A percentile compares a stretch with the other conserved stretches of the same genome.
Conservation (phyloP, 2,888 invertebrate genomes). For the Troides oblongomaculatus region DNA sequence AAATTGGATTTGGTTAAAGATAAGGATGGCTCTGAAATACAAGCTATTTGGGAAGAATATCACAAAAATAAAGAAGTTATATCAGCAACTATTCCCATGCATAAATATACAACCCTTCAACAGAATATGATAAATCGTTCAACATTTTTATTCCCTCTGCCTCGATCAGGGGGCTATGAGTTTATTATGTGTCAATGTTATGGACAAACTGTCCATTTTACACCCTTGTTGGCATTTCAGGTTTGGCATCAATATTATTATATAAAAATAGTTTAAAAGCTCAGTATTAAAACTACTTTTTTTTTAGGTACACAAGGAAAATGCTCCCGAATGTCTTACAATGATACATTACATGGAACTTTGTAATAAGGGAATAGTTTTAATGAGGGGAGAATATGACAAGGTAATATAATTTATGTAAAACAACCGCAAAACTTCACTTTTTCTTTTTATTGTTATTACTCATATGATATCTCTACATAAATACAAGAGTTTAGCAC, state of each 20-base stretch:
- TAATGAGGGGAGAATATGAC: conserved; percentile 94
- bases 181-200: conserved; percentile 89
- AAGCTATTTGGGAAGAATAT: conserved; percentile 89
- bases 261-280: too few species aligned
- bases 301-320: conserved; percentile 87
- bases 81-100: conserved; percentile 84
- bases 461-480: too few species aligned
- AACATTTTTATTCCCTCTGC: conserved; percentile 89
- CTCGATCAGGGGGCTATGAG: conserved; percentile 91
- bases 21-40: conserved; percentile 85
- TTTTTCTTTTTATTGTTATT: too few species aligned
- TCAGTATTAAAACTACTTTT: neutral
- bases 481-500: too few species aligned
- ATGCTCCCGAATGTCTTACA: conserved; percentile 92
- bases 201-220: conserved; percentile 88
- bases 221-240: conserved; percentile 91
- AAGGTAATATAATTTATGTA: conserved; percentile 52
- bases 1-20: conserved; percentile 87
- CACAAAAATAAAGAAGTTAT: conserved; percentile 88
- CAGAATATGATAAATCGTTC: conserved; percentile 81
- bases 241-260: conserved; percentile 51
- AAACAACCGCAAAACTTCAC: too few species aligned
- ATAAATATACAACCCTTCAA: conserved; percentile 81
- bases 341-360: conserved; percentile 90
- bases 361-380: conserved; percentile 84